Evolutionary conservation across 2,797 vertebrate species (phyloP).

Genomic region (Tenualosa ilisha): DNA sequence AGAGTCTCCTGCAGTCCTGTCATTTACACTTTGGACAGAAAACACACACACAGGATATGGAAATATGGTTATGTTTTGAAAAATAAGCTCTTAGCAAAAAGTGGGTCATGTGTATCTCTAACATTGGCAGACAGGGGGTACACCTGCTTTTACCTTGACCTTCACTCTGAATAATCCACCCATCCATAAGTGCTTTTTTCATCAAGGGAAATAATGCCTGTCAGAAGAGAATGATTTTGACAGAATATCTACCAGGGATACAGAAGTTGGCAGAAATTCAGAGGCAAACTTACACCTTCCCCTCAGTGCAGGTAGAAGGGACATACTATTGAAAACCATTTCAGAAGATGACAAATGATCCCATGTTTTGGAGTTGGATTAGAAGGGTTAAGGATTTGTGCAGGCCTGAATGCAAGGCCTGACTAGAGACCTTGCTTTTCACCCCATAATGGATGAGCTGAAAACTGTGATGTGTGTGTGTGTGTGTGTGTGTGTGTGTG

Average conservation of each 20-base stretch:
- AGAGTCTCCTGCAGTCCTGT: not conserved
- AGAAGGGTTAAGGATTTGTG: not conserved
- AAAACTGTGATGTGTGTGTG: not conserved
- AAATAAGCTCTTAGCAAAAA: not conserved
- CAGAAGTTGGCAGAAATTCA: not conserved
- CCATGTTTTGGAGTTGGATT: not conserved
- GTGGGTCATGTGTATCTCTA: not conserved
- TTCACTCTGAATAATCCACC: not conserved
- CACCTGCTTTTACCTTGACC: not conserved
- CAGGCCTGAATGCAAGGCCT: not conserved
- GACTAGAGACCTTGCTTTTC: not conserved
- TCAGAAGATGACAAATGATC: not conserved
- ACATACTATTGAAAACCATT: not conserved
- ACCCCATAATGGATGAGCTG: not conserved
- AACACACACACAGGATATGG: not conserved
- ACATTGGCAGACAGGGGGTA: not conserved
- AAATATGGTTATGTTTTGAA: not conserved
- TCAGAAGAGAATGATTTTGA: not conserved
- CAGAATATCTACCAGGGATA: not conserved
- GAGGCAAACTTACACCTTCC: not conserved
- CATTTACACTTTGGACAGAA: not conserved
- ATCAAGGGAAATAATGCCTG: not conserved
- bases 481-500: constrained; percentile 2
- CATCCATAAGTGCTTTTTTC: not conserved
- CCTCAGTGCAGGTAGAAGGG: not conserved